A percentile compares a stretch with the other conserved stretches of the same genome.
These are phyloP conservation scores for Hippocampus guttulatus DNA, from an alignment of 2,113 vertebrate species.

Conservation along the genomic window DNA sequence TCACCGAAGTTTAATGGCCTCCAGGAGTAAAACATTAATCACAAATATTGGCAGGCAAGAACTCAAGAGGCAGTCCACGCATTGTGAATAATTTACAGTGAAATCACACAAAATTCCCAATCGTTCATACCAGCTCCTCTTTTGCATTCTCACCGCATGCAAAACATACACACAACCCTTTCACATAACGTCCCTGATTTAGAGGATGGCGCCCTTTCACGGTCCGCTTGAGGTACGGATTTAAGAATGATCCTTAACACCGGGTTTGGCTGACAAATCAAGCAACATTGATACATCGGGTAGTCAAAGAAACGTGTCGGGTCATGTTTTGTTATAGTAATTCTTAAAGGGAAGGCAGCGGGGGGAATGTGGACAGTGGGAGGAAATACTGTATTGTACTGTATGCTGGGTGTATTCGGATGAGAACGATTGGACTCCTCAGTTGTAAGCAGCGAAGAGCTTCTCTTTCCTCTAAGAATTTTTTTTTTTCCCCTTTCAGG, in stretches of 20 bases:
- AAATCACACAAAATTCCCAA: constrained; percentile 59
- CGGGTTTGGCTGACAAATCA: constrained; percentile 11
- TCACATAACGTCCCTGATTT: constrained; percentile 10
- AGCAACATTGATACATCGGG: constrained; percentile 6
- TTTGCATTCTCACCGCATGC: constrained; percentile 40
- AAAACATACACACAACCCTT: constrained; percentile 12
- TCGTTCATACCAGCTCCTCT: constrained; percentile 27
- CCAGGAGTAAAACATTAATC: constrained; percentile 13
- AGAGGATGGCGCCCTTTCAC: constrained; percentile 10
- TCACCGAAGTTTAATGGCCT: constrained; percentile 63
- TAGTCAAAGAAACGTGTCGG: neutral
- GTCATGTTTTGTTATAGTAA: neutral
- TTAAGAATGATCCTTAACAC: constrained; percentile 16
- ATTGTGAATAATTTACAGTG: constrained; percentile 46
- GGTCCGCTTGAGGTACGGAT: constrained; percentile 9
- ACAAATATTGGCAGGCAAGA: constrained; percentile 70
- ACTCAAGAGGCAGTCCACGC: constrained; percentile 63
- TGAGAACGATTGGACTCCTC: neutral
- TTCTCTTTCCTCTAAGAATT: neutral
- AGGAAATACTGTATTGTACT: neutral
- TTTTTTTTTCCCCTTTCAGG: neutral
- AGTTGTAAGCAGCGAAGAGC: neutral
- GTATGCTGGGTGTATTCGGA: neutral
- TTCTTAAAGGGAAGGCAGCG: neutral
- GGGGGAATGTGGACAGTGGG: neutral